Conservation (phyloP, 2,113 vertebrate genomes). For the Amblyopsis rosae region DNA sequence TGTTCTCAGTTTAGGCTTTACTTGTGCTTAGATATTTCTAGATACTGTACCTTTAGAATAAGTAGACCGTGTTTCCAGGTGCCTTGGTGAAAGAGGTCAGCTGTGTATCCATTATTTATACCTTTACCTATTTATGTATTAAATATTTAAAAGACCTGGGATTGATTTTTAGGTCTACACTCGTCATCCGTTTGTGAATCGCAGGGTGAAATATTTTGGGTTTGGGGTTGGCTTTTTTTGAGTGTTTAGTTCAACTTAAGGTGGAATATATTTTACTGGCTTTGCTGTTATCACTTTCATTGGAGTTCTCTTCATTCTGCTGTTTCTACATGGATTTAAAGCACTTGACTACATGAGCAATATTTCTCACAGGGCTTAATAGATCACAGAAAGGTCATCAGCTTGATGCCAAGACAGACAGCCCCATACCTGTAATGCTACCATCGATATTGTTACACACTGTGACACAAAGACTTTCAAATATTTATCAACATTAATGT, state of each 20-base stretch:
- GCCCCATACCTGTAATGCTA: constrained; percentile 40
- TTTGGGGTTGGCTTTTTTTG: constrained; percentile 13
- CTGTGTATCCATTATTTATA: constrained; percentile 47
- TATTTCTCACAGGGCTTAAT: constrained; percentile 31
- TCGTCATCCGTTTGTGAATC: constrained; percentile 13
- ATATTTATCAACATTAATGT: constrained; percentile 53
- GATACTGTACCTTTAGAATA: constrained; percentile 22
- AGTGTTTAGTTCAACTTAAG: not conserved
- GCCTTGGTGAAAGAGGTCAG: constrained; percentile 37
- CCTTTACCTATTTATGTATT: constrained; percentile 41
- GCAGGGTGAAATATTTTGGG: not conserved
- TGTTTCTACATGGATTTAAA: constrained; percentile 25
- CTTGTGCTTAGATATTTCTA: constrained; percentile 15
- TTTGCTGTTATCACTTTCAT: constrained; percentile 21
- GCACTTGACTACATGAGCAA: constrained; percentile 44
- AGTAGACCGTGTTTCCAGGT: constrained; percentile 44
- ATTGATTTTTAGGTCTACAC: constrained; percentile 33
- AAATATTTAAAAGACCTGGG: constrained; percentile 42
- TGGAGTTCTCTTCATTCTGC: constrained; percentile 10
- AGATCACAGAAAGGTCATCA: constrained; percentile 23
- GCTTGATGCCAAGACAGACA: constrained; percentile 35
- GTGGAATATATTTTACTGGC: constrained; percentile 17
- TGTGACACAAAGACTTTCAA: constrained; percentile 29
- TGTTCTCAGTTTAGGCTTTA: not conserved
- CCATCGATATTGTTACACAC: constrained; percentile 42